phyloP scores from a whole-genome alignment of 2,797 vertebrate genomes.

The Ambastaia sidthimunki region DNA sequence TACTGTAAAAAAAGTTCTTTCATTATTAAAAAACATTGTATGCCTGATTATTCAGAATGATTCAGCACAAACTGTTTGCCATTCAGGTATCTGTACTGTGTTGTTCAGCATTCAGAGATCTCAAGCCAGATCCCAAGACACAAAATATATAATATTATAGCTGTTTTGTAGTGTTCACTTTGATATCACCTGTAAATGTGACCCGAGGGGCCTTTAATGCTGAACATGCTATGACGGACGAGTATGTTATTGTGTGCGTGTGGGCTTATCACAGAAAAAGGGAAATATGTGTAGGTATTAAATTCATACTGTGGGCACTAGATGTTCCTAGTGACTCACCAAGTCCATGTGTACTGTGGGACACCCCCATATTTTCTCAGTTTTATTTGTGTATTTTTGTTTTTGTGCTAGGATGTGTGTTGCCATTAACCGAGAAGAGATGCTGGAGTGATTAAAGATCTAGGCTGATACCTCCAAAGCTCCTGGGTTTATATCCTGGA shows the following conservation, averaged over 20 bases:
- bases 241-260: constrained; percentile 16
- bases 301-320: constrained; percentile 54
- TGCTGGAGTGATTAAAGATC: background rate
- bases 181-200: background rate
- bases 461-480: background rate
- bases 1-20: no score
- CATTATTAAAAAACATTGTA: no score
- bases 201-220: background rate
- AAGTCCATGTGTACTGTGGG: constrained; percentile 55
- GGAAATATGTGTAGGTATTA: constrained; percentile 52
- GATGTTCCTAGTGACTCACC: constrained; percentile 62
- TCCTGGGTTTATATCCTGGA: background rate
- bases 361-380: constrained; percentile 59
- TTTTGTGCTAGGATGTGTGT: background rate
- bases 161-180: background rate
- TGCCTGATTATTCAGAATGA: no score
- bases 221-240: constrained; percentile 20
- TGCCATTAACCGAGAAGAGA: no score
- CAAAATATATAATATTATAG: no score
- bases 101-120: no score
- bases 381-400: constrained; percentile 22
- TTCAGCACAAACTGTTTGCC: no score
- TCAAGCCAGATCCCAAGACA: no score
- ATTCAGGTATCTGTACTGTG: no score
- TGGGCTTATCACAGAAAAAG: constrained; percentile 35